phyloP scores from a whole-genome alignment of 2,113 vertebrate species.

The Mormyrus lacerda region DNA sequence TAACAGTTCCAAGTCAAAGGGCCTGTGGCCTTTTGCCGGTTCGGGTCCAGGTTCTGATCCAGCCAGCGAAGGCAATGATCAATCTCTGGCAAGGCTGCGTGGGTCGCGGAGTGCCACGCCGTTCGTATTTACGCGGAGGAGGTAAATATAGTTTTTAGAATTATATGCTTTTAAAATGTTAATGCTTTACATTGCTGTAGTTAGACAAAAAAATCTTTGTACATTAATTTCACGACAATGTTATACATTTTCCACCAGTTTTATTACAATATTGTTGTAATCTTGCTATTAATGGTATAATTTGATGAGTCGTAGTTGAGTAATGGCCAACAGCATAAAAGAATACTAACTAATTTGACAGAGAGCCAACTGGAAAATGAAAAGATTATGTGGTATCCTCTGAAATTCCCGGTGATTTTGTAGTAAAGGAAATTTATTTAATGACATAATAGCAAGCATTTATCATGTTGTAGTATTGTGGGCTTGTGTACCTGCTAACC shows the following conservation, averaged over 20 bases:
- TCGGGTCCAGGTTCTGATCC: slow-evolving; percentile 60
- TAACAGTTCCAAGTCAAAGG: slow-evolving; percentile 82
- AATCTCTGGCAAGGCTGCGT: slow-evolving; percentile 68
- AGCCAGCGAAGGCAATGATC: slow-evolving; percentile 65
- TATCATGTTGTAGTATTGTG: not conserved
- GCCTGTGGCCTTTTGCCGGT: slow-evolving; percentile 85
- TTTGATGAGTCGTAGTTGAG: not conserved
- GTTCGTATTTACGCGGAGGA: slow-evolving; percentile 84
- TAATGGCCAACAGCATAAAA: not conserved
- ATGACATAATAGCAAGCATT: not conserved
- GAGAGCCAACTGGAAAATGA: not conserved
- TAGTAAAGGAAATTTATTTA: not conserved
- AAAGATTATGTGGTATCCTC: not conserved
- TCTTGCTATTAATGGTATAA: not conserved
- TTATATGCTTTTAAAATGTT: not conserved
- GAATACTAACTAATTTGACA: not conserved
- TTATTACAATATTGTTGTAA: not conserved
- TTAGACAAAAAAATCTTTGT: not conserved
- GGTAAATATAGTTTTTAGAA: slow-evolving; percentile 54
- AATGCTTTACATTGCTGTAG: not conserved
- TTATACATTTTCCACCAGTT: not conserved
- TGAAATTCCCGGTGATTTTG: not conserved
- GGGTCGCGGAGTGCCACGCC: slow-evolving; percentile 67
- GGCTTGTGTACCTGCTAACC: not conserved
- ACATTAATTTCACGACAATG: not conserved